These are phyloP conservation scores for Lysandra coridon DNA, from an alignment of 2,888 invertebrate genomes.

Conservation along the genomic window DNA sequence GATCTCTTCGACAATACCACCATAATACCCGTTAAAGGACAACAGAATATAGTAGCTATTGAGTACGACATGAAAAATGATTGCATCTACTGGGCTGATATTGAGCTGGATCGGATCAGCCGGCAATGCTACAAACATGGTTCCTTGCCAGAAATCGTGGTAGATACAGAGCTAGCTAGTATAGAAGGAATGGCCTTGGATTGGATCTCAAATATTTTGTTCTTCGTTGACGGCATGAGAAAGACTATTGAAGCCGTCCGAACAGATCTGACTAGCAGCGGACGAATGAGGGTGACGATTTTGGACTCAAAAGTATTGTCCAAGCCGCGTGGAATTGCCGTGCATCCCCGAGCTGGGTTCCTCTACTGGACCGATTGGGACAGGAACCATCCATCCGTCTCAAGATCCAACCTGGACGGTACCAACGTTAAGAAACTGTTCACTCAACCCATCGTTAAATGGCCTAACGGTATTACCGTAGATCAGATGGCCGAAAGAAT, in stretches of 20 bases:
- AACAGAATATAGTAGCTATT: conserved; percentile 91
- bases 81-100: conserved; percentile 94
- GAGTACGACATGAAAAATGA: conserved; percentile 92
- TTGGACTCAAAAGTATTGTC: conserved; percentile 83
- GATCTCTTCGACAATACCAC: conserved; percentile 83
- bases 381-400: conserved; percentile 86
- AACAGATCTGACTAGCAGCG: conserved; percentile 79
- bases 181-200: conserved; percentile 95
- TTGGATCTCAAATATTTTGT: conserved; percentile 92
- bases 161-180: conserved; percentile 87
- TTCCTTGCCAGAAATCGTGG: conserved; percentile 83
- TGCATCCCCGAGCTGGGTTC: conserved; percentile 90
- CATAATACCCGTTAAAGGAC: conserved; percentile 83
- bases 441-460: conserved; percentile 84
- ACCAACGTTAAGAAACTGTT: conserved; percentile 83
- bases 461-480: conserved; percentile 94
- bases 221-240: conserved; percentile 91
- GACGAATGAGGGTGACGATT: conserved; percentile 88
- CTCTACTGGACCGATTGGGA: conserved; percentile 95
- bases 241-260: conserved; percentile 91
- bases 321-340: conserved; percentile 89
- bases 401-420: conserved; percentile 90
- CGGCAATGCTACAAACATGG: conserved; percentile 88
- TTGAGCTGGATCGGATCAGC: conserved; percentile 87
- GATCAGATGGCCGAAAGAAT: conserved; percentile 90